Evolutionary conservation across 2,888 invertebrate species (phyloP).

Genomic region (Chymomyza fuscimana): DNA sequence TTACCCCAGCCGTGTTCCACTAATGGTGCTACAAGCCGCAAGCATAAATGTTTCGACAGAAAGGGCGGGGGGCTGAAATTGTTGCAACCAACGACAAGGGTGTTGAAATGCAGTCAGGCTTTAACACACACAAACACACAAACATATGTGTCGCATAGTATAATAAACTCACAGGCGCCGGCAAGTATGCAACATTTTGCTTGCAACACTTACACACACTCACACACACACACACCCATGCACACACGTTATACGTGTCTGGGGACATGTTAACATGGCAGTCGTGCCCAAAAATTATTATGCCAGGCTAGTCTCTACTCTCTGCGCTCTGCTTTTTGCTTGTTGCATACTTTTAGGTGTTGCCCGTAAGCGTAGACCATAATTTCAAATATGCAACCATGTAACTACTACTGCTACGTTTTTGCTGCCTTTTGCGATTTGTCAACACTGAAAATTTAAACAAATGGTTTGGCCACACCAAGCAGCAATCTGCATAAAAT

Average conservation of each 20-base stretch:
- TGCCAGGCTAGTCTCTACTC: conserved; percentile 64
- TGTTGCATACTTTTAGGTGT: conserved; percentile 65
- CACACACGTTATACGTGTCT: conserved; percentile 50
- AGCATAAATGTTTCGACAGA: conserved; percentile 61
- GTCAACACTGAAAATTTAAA: conserved; percentile 67
- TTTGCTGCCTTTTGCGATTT: conserved; percentile 59
- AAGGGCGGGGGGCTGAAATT: conserved; percentile 31
- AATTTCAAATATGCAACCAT: conserved; percentile 38
- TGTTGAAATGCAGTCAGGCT: conserved; percentile 53
- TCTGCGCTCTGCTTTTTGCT: conserved; percentile 54
- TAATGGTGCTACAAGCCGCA: conserved; percentile 79
- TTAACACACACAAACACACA: conserved; percentile 8
- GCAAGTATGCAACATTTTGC: conserved; percentile 6
- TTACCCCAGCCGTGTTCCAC: conserved; percentile 71
- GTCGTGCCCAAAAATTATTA: conserved; percentile 79
- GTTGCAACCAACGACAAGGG: conserved; percentile 44
- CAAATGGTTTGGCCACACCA: conserved; percentile 2
- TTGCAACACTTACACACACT: background rate
- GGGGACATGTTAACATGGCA: conserved; percentile 79
- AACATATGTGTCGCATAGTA: background rate
- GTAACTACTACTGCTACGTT: conserved; percentile 27
- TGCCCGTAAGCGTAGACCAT: conserved; percentile 37
- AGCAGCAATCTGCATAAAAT: background rate
- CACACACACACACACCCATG: conserved; percentile 11
- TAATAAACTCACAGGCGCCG: conserved; percentile 22